These are phyloP conservation scores for Darevskia mixta DNA, from an alignment of 2,797 vertebrate species.

Conservation along the genomic window DNA sequence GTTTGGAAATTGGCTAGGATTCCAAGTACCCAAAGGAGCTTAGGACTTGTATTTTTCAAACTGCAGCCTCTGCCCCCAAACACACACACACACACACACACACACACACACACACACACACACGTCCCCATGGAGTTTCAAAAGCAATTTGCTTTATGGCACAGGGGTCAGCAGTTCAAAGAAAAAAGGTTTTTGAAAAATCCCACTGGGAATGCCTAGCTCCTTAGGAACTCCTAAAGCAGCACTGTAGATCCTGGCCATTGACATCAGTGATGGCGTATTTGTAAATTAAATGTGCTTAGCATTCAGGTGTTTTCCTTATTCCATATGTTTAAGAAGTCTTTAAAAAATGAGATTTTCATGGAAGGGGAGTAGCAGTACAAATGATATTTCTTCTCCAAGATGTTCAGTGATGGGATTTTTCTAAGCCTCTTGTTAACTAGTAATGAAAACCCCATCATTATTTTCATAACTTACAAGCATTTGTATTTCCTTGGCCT, in stretches of 20 bases:
- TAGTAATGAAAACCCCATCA: conserved; percentile 5
- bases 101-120: no score
- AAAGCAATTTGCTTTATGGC: neutral
- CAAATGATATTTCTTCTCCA: neutral
- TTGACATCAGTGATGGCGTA: neutral
- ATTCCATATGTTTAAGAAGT: fast-evolving
- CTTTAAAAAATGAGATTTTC: neutral
- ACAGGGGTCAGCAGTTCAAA: neutral
- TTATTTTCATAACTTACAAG: conserved; percentile 25
- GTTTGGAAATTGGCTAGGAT: neutral
- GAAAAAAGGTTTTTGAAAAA: neutral
- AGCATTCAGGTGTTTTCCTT: neutral
- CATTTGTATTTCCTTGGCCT: conserved; percentile 63
- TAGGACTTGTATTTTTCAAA: neutral
- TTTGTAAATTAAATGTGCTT: neutral
- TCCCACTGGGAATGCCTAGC: neutral
- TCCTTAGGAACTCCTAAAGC: neutral
- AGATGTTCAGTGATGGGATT: neutral
- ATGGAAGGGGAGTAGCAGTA: neutral
- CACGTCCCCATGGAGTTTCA: neutral
- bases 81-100: neutral
- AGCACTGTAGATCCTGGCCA: neutral
- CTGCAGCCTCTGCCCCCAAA: neutral
- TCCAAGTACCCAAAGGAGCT: neutral
- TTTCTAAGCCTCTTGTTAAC: neutral